Base-by-base conservation (phyloP, 2,797 vertebrate species). In the Salarias fasciatus region DNA sequence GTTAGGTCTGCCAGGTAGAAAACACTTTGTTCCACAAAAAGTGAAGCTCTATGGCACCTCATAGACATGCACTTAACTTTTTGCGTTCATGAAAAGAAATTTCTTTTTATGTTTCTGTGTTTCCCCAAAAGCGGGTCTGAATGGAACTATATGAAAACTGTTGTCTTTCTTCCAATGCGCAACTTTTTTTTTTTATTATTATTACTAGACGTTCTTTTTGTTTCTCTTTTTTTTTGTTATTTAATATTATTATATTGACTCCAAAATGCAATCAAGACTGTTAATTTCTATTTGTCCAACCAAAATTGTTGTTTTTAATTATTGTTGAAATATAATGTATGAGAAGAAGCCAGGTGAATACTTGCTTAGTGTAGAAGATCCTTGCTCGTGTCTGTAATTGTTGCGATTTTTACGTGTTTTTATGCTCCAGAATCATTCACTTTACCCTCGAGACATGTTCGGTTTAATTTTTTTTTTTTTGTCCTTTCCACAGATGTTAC, bases 201-300 rank as follows among this genome's bases (percentile, higher is more conserved):
- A 85, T 84, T 65, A 80, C 88, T 82, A 75, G 69, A 88, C 82
- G 11, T 69, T 77, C n/a, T 24, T n/a, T 24, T 24, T 43, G 14
- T 43, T 43, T 42, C 9, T 24, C 9, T 15, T 79, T 69, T 50
- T 85, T 90, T 90, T 90, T 90, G 86, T 93, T 93, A 92, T 94
- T 93, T 93, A 94, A 94, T 91, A 90, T 91, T 92, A 87, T 24
- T 90, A 89, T 91, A 90, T 91, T 90, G 86, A 92, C 89, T 94
- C 91, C 91, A 90, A 92, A 92, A 93, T 93, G 93, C 92, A 94
- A 93, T 94, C 93, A 92, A 93, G 91, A 94, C 93, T 94, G 93
- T 94, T 94, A 90, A 94, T 93, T 94, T 93, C 83, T 93, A 92
- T 92, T 90, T 94, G 92, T 94, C 91, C 92, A 92, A 93, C 92